Percentiles rank a stretch among this genome's conserved stretches.
Evolutionary conservation across 2,113 vertebrate genomes (phyloP).

Genomic region (Barnardius zonarius): DNA sequence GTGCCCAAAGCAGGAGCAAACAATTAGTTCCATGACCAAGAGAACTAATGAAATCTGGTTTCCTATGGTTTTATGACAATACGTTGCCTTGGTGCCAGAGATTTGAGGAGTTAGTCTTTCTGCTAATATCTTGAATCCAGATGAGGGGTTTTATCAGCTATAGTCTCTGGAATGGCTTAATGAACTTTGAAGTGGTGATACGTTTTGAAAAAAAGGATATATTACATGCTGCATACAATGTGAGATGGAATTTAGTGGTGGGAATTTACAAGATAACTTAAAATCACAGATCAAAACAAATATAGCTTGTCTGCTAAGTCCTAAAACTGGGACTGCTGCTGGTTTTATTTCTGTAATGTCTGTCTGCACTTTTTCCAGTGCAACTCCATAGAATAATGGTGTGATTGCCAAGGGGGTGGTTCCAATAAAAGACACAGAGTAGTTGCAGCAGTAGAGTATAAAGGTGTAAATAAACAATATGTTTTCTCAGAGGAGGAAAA

Average conservation of each 20-base stretch:
- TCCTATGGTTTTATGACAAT: conserved; percentile 47
- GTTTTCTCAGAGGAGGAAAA: neutral
- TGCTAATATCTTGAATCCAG: conserved; percentile 17
- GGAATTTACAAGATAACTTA: neutral
- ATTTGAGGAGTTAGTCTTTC: conserved; percentile 18
- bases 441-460: neutral
- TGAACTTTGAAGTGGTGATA: conserved; percentile 22
- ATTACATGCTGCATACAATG: neutral
- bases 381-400: neutral
- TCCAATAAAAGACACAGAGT: neutral
- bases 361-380: neutral
- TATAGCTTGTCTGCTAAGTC: neutral
- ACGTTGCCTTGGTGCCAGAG: neutral
- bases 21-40: conserved; percentile 34
- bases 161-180: neutral
- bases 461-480: neutral
- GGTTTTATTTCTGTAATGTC: neutral
- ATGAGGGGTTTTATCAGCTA: conserved; percentile 34
- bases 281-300: conserved; percentile 12
- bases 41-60: conserved; percentile 46
- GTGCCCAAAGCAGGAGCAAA: neutral
- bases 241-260: neutral
- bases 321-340: neutral
- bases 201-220: neutral
- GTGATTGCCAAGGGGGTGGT: neutral